Percentiles rank a stretch among this genome's conserved stretches.
These are phyloP conservation scores for Microtus montanus DNA, from an alignment of 2,113 vertebrate genomes.

Conservation along the genomic window DNA sequence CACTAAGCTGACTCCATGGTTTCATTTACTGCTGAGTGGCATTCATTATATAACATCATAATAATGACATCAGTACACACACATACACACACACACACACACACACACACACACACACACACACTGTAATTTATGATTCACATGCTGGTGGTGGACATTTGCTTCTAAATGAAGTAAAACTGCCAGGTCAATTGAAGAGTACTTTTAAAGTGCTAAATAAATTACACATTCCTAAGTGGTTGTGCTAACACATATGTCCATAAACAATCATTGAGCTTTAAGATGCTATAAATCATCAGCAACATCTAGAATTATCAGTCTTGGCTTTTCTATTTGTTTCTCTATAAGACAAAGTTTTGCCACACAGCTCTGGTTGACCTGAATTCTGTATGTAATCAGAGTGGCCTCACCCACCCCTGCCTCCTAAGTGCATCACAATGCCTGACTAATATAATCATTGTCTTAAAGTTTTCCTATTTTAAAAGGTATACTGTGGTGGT, in stretches of 20 bases:
- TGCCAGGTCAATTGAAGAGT: not conserved
- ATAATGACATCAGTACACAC: too few relatives aligned
- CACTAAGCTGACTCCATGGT: not conserved
- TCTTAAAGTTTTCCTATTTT: slow-evolving; percentile 44
- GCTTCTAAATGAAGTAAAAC: slow-evolving; percentile 2
- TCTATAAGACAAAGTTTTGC: not conserved
- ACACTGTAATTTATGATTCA: slow-evolving; percentile 6
- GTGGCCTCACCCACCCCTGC: not conserved
- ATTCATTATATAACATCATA: not conserved
- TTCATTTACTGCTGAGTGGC: slow-evolving; percentile 13
- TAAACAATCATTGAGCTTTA: not conserved
- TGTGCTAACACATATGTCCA: not conserved
- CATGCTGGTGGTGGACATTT: not conserved
- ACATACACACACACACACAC: too few relatives aligned
- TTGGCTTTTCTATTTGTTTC: not conserved
- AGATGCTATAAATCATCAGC: slow-evolving; percentile 10
- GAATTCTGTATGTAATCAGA: not conserved
- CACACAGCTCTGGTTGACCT: not conserved
- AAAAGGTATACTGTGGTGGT: not conserved
- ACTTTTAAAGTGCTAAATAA: not conserved
- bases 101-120: too few relatives aligned
- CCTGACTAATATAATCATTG: not conserved
- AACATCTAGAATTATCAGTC: not conserved
- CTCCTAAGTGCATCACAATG: not conserved
- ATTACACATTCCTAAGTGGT: not conserved